Percentiles rank a stretch among this genome's conserved stretches.
phyloP scores from a whole-genome alignment of 2,888 invertebrate genomes.

The Schrankia costaestrigalis region DNA sequence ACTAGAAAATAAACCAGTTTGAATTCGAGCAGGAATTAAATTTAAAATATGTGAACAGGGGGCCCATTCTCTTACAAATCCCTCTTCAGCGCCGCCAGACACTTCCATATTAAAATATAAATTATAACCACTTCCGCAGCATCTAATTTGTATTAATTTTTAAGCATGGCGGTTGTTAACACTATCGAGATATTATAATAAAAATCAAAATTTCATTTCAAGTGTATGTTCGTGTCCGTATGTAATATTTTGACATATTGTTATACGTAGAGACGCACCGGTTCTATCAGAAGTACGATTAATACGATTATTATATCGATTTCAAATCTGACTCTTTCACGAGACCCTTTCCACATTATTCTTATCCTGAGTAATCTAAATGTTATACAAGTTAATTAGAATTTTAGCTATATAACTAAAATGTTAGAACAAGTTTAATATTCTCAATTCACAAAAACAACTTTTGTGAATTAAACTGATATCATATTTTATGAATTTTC shows the following conservation, averaged over 20 bases:
- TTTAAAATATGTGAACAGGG: conserved; percentile 87
- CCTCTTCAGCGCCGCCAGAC: conserved; percentile 67
- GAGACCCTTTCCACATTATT: no score
- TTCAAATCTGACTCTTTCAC: no score
- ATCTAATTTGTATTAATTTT: conserved; percentile 6
- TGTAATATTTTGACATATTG: conserved; percentile 29
- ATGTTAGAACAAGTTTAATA: no score
- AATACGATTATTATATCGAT: no score
- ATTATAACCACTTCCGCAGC: conserved; percentile 8
- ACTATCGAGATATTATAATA: conserved; percentile 11
- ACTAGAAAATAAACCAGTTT: conserved; percentile 87
- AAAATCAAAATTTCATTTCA: conserved; percentile 13
- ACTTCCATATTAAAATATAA: conserved; percentile 57
- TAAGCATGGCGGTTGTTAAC: conserved; percentile 23
- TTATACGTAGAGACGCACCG: no score
- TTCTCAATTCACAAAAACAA: no score
- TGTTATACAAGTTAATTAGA: no score
- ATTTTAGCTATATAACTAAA: no score
- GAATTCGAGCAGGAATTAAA: conserved; percentile 87
- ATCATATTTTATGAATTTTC: no score
- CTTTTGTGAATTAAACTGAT: no score
- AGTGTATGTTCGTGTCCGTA: conserved; percentile 19
- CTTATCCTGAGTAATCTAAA: no score
- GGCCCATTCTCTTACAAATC: conserved; percentile 88
- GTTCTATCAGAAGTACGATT: no score